Conservation (phyloP, 2,797 vertebrate species). For the Thunnus albacares region DNA sequence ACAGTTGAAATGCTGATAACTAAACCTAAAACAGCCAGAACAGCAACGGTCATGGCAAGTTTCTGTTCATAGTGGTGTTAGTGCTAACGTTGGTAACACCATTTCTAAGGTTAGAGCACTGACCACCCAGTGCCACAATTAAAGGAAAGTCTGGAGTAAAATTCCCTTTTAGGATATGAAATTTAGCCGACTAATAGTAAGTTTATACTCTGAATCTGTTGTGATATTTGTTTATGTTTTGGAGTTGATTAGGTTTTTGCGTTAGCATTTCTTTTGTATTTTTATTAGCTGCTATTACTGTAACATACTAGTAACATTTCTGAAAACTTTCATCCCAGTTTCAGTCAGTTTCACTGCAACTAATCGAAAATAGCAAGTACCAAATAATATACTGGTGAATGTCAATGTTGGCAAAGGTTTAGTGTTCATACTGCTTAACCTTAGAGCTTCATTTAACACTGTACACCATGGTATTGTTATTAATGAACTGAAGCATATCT, state of each 20-base stretch:
- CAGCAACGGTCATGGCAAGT: no score
- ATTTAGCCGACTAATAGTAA: no score
- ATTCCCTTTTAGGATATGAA: neutral
- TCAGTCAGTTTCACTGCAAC: neutral
- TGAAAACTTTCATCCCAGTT: neutral
- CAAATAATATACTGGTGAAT: neutral
- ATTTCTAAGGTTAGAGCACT: no score
- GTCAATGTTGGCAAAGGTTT: neutral
- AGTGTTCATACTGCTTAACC: neutral
- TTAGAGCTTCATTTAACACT: neutral
- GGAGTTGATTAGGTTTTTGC: neutral
- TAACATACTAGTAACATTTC: neutral
- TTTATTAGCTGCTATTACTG: neutral
- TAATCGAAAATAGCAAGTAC: no score
- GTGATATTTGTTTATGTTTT: neutral
- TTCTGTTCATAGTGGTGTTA: no score
- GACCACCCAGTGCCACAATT: no score
- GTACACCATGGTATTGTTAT: neutral
- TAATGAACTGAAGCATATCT: neutral
- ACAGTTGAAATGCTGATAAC: no score
- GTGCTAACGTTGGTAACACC: no score
- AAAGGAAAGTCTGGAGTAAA: neutral
- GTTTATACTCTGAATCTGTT: no score
- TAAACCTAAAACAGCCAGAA: no score
- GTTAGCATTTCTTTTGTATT: neutral